phyloP scores from a whole-genome alignment of 2,113 vertebrate species.

The Aplodontia rufa region DNA sequence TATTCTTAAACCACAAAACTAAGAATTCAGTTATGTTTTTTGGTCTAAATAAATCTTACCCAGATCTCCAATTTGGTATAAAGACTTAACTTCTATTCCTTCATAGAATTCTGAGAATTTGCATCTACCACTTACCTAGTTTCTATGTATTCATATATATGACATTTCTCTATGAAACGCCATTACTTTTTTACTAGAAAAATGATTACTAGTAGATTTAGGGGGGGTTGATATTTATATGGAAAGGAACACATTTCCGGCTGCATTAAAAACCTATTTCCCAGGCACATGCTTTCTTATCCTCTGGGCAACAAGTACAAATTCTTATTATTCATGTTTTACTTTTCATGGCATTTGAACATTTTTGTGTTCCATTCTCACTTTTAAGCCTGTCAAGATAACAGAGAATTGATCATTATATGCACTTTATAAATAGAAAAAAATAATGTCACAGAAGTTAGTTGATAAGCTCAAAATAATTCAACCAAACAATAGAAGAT shows the following conservation, averaged over 20 bases:
- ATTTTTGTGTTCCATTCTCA: conserved; percentile 26
- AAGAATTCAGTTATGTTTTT: neutral
- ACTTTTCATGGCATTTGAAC: conserved; percentile 30
- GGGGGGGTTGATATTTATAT: neutral
- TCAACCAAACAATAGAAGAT: neutral
- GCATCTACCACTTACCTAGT: neutral
- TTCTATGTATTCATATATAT: neutral
- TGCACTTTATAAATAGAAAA: neutral
- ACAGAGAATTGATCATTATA: neutral
- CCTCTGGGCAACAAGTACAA: neutral
- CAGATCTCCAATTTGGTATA: neutral
- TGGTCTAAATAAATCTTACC: neutral
- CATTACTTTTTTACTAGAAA: neutral
- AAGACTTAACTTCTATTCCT: neutral
- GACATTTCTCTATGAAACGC: neutral
- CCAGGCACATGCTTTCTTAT: neutral
- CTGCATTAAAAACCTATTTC: neutral
- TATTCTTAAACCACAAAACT: neutral
- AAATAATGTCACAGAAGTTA: neutral
- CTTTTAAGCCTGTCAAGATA: neutral
- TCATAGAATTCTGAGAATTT: neutral
- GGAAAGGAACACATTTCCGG: neutral
- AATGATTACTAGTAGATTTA: neutral
- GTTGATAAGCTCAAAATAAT: neutral
- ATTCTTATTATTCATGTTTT: conserved; percentile 7